These are phyloP conservation scores for Neodon shergylaensis DNA, from an alignment of 2,113 vertebrate genomes.

Conservation along the genomic window DNA sequence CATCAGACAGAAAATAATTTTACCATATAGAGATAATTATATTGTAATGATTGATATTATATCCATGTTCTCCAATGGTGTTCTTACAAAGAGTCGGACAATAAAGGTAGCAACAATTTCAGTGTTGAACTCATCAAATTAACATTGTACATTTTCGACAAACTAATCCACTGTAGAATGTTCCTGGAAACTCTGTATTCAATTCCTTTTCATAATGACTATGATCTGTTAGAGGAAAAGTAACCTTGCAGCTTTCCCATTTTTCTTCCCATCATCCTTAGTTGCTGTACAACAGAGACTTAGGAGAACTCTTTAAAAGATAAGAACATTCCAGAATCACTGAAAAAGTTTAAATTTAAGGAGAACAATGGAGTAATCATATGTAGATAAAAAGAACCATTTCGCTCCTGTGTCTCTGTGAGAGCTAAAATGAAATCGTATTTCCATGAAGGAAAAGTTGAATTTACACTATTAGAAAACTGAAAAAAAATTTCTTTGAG, in stretches of 20 bases:
- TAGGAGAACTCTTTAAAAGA: neutral
- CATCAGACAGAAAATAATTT: neutral
- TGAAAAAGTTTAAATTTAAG: neutral
- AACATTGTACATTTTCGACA: neutral
- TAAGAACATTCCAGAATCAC: neutral
- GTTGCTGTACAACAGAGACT: neutral
- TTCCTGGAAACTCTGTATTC: neutral
- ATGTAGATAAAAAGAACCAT: neutral
- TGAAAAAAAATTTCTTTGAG: neutral
- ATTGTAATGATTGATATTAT: conserved; percentile 21
- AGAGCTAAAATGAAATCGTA: neutral
- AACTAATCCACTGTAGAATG: neutral
- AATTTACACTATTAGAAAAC: neutral
- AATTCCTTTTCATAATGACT: conserved; percentile 28
- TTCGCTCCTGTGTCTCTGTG: neutral
- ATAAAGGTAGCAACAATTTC: neutral
- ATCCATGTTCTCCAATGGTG: neutral
- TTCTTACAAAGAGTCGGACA: neutral
- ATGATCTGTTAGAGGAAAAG: neutral
- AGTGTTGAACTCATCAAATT: conserved; percentile 27
- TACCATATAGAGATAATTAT: neutral
- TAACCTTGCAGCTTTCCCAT: neutral
- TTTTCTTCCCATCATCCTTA: neutral
- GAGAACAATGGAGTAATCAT: neutral
- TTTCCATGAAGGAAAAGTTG: neutral